Evolutionary conservation across 2,888 invertebrate species (phyloP).

Genomic region (Himalopsyche tibetana): DNA sequence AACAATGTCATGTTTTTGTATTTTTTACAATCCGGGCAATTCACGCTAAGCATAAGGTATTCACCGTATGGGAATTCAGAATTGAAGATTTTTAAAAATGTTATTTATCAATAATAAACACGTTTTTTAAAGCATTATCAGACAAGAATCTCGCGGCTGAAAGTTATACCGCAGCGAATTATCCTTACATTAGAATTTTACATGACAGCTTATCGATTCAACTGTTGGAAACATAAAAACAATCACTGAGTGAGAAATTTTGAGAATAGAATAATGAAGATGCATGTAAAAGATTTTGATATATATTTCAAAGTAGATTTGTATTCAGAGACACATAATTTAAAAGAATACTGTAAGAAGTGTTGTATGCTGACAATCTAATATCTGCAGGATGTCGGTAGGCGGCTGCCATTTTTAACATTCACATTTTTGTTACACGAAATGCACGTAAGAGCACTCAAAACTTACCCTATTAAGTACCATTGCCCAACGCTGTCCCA

Average conservation of each 20-base stretch:
- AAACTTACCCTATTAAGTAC: constrained; percentile 66
- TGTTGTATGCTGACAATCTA: constrained; percentile 43
- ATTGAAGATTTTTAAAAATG: too few species aligned
- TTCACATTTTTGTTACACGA: constrained; percentile 62
- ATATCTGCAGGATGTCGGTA: constrained; percentile 37
- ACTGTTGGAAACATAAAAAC: constrained; percentile 10
- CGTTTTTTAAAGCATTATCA: too few species aligned
- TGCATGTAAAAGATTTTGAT: not conserved
- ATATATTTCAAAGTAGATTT: not conserved
- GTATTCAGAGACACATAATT: constrained; percentile 15
- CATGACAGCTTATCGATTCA: not conserved
- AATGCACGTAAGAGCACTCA: constrained; percentile 65
- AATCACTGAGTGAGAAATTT: not conserved
- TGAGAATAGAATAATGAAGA: constrained; percentile 18
- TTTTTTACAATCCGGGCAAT: too few species aligned
- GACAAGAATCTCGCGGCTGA: too few species aligned
- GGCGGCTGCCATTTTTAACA: constrained; percentile 62
- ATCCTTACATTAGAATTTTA: constrained; percentile 22
- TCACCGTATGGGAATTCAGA: too few species aligned
- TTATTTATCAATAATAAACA: too few species aligned
- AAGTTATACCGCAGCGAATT: too few species aligned
- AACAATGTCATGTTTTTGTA: too few species aligned
- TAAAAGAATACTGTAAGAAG: constrained; percentile 22
- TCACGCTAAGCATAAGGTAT: too few species aligned
- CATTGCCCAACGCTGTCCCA: constrained; percentile 66